Percentiles rank a stretch among this genome's conserved stretches.
Conservation (phyloP, 2,797 vertebrate genomes). For the Notolabrus celidotus region DNA sequence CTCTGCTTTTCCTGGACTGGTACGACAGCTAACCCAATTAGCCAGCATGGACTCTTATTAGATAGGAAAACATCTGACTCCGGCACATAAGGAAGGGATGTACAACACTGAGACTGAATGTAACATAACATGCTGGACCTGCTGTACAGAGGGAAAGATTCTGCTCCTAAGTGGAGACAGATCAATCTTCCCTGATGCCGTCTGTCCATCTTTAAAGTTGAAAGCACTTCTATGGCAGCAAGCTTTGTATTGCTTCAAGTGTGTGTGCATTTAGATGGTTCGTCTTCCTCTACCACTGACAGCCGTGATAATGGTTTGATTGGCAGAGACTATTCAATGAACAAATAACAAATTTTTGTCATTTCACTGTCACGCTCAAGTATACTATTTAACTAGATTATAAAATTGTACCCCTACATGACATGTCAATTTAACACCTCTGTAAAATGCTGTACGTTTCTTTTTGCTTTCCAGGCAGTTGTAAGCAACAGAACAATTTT, state of each 20-base stretch:
- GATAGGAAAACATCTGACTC: slow-evolving; percentile 23
- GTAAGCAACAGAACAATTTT: slow-evolving; percentile 5
- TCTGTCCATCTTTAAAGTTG: slow-evolving; percentile 12
- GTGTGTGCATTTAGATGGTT: slow-evolving; percentile 16
- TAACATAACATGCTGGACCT: slow-evolving; percentile 12
- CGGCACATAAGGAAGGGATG: slow-evolving; percentile 16
- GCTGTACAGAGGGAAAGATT: slow-evolving; percentile 25
- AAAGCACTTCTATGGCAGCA: slow-evolving; percentile 24
- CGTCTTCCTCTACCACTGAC: slow-evolving; percentile 27
- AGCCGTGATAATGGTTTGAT: slow-evolving; percentile 10
- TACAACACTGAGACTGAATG: slow-evolving; percentile 34
- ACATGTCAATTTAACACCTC: slow-evolving; percentile 16
- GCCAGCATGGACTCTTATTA: slow-evolving; percentile 17
- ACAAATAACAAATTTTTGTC: not conserved
- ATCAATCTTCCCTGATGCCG: slow-evolving; percentile 19
- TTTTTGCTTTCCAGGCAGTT: slow-evolving; percentile 17
- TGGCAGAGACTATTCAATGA: not conserved
- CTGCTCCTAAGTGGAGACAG: slow-evolving; percentile 7
- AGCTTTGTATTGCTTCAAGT: slow-evolving; percentile 17
- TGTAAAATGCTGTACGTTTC: slow-evolving; percentile 18
- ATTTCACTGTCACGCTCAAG: slow-evolving; percentile 16
- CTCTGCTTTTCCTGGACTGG: slow-evolving; percentile 98
- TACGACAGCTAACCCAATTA: slow-evolving; percentile 91
- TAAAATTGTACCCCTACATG: not conserved
- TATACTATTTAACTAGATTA: slow-evolving; percentile 7